Conservation (phyloP, 1,140 invertebrate genomes). For the Chionoecetes opilio region DNA sequence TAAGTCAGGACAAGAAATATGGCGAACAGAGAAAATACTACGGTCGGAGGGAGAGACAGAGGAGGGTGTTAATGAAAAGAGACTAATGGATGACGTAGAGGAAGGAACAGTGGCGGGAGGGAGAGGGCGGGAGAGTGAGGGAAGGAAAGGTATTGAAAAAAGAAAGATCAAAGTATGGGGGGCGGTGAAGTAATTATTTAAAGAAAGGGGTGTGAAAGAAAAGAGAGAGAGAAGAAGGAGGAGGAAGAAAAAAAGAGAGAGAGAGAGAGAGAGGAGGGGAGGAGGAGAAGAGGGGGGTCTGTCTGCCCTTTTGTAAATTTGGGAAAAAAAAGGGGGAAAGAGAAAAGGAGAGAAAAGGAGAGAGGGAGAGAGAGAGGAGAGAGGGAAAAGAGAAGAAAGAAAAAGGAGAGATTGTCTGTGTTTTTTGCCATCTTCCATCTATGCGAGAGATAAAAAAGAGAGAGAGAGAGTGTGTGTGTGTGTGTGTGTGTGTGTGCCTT, state of each 20-base stretch:
- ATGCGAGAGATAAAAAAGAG: no score
- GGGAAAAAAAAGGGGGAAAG: no score
- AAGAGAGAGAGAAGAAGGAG: conserved; percentile 42
- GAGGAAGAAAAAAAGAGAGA: conserved; percentile 54
- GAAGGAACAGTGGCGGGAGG: neutral
- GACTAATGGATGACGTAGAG: neutral
- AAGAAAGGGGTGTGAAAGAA: no score
- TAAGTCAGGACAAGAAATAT: neutral
- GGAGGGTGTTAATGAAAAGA: neutral
- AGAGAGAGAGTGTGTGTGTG: neutral
- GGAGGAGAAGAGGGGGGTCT: no score
- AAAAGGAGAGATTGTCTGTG: no score
- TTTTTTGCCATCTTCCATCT: no score
- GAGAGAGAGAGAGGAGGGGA: conserved; percentile 31
- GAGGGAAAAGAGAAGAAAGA: no score
- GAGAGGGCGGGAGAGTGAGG: neutral
- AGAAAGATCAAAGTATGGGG: conserved; percentile 28
- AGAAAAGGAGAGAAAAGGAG: no score
- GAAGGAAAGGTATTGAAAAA: neutral
- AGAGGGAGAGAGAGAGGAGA: no score
- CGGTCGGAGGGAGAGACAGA: neutral
- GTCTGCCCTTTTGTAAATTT: no score
- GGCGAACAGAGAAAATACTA: neutral
- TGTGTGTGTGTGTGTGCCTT: no score
- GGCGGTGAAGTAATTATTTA: neutral